Conservation (phyloP, 2,113 vertebrate genomes). For the Puffinus mauretanicus region DNA sequence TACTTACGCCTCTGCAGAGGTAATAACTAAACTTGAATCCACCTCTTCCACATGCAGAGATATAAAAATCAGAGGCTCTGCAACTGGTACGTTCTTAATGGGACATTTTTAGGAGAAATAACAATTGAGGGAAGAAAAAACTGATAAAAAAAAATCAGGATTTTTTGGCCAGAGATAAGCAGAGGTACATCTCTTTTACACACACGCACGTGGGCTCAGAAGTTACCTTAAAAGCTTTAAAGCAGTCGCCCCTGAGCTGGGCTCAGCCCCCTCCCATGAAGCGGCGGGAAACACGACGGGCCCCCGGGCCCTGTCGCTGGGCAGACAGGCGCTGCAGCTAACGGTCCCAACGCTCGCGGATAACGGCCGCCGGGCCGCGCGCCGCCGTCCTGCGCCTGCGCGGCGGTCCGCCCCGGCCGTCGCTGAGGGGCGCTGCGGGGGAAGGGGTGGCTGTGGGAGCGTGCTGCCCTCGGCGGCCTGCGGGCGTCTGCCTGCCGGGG, state of each 20-base stretch:
- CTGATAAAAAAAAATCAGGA: not conserved
- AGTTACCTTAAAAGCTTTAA: not conserved
- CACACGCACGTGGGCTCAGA: accelerated
- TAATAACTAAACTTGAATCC: not conserved
- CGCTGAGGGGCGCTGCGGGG: too few relatives aligned
- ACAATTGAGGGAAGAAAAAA: not conserved
- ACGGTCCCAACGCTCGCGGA: too few relatives aligned
- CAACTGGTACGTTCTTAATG: accelerated
- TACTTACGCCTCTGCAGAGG: not conserved
- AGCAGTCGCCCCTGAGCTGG: not conserved
- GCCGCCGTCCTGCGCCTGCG: too few relatives aligned
- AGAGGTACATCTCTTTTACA: too few relatives aligned
- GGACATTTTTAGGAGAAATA: not conserved
- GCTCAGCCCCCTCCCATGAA: accelerated
- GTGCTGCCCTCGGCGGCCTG: too few relatives aligned
- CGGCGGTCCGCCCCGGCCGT: too few relatives aligned
- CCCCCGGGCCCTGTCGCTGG: accelerated
- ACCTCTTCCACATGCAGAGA: not conserved
- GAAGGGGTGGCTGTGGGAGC: accelerated
- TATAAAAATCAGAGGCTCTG: not conserved
- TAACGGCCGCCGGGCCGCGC: too few relatives aligned
- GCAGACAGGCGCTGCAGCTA: accelerated
- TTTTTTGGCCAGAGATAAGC: too few relatives aligned
- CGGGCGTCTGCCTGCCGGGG: too few relatives aligned
- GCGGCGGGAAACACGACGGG: accelerated